Evolutionary conservation across 1,140 invertebrate genomes (phyloP), one percentile per base, ranked within the genome.

Genomic region (Monomorium pharaonis): DNA sequence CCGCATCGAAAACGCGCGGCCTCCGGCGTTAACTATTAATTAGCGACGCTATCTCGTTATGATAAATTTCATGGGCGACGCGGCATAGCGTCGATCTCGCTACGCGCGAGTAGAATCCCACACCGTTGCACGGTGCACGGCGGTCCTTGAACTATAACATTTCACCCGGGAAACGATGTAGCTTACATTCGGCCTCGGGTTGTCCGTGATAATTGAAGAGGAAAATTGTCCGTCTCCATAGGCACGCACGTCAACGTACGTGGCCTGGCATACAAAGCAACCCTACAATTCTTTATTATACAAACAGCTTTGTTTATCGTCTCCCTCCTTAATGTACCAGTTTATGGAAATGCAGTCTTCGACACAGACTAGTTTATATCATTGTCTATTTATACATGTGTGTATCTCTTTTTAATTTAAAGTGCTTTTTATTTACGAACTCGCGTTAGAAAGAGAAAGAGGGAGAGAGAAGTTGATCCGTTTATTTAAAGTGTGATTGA

Each of bases 71-170:
- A n/a, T 27, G 42, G 18, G 16, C 7, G 63, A 51, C 30, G 9
- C 27, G 14, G 5, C 67, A n/a, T n/a, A n/a, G 72, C 65, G 18
- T 2, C 56, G 78, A 54, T 30, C 47, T 1, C 16, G 24, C 30
- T 63, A 70, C 33, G n/a, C 16, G 62, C 60, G 58, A 63, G 87
- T 62, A 84, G 65, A 69, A 69, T 51, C 14, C 44, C 12, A 37
- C 49, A 21, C n/a, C 49, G 33, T 14, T 54, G 63, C 44, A 30
- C 62, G 16, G 21, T 47, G 24, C 63, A 18, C 24, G 49, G 37
- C 60, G 74, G 81, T 89, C 88, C 89, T 90, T 90, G 86, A 89
- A 90, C 88, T 90, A 88, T 88, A 89, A 85, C 89, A 90, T 90
- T 90, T 75, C 60, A 10, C 10, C 24, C 58, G 54, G 42, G 63